These are phyloP conservation scores for Tetranychus urticae DNA, from an alignment of 1,140 invertebrate genomes.

Conservation along the genomic window DNA sequence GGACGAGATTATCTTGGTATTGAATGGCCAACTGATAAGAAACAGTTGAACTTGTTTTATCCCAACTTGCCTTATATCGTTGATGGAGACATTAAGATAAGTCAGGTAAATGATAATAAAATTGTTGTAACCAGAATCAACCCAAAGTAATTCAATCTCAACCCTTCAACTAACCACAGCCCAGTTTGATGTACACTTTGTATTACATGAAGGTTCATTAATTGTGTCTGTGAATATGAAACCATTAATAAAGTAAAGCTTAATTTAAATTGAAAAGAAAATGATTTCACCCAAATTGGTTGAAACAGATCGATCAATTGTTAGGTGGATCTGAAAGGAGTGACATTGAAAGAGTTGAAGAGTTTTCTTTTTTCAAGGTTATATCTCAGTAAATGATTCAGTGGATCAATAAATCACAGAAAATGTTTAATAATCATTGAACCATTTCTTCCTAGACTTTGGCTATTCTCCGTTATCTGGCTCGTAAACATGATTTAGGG, in stretches of 20 bases:
- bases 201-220: no score
- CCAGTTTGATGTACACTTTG: neutral
- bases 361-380: no score
- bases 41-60: constrained; percentile 16
- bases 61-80: constrained; percentile 18
- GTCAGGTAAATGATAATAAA: constrained; percentile 12
- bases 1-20: no score
- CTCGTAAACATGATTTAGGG: constrained; percentile 15
- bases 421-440: no score
- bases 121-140: neutral
- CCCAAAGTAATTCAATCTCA: neutral
- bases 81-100: constrained; percentile 14
- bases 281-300: no score
- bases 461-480: constrained; percentile 27
- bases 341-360: no score
- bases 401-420: no score
- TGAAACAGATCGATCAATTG: no score
- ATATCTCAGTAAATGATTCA: no score
- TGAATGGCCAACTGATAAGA: constrained; percentile 17
- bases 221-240: neutral
- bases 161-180: no score
- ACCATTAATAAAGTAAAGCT: constrained; percentile 18
- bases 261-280: constrained; percentile 15
- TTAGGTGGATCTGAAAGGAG: no score
- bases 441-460: neutral